Conservation (phyloP, 92 coral and sea anemone species). For the Plumapathes pennacea region DNA sequence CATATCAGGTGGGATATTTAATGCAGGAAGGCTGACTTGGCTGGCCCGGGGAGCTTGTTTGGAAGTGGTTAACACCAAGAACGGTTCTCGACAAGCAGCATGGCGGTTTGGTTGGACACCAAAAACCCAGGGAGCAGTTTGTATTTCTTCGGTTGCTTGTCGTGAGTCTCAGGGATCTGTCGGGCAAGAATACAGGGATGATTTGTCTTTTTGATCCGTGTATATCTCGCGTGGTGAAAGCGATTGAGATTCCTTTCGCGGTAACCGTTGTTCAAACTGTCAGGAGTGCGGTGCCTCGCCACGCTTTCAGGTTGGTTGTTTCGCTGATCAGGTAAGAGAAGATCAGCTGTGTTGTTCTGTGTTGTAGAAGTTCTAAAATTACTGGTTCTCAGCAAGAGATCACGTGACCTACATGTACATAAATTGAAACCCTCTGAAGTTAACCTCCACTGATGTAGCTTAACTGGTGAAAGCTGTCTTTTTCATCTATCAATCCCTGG, state of each 20-base stretch:
- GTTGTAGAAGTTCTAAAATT: no score
- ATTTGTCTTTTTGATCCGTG: slow-evolving; percentile 87
- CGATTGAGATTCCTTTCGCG: slow-evolving; percentile 81
- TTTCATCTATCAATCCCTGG: no score
- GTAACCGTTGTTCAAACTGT: slow-evolving; percentile 83
- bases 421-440: no score
- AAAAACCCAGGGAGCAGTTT: slow-evolving; percentile 51
- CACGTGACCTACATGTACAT: no score
- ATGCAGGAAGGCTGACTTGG: slow-evolving; percentile 79
- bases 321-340: no score
- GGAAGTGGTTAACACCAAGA: slow-evolving; percentile 69
- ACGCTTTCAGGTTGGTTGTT: slow-evolving; percentile 67
- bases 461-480: no score
- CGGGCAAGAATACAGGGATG: slow-evolving; percentile 62
- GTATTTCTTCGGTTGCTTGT: slow-evolving; percentile 75
- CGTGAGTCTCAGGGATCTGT: slow-evolving; percentile 76
- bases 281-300: slow-evolving; percentile 66
- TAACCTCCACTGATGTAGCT: no score
- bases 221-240: slow-evolving; percentile 88
- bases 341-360: no score
- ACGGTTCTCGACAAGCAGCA: slow-evolving; percentile 82
- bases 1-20: slow-evolving; percentile 62
- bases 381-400: no score
- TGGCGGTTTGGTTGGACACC: slow-evolving; percentile 89
- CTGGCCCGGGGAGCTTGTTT: slow-evolving; percentile 80